Evolutionary conservation across 2,888 invertebrate species (phyloP), one percentile per base, ranked within the genome.

Genomic region (Ophraella communa): DNA sequence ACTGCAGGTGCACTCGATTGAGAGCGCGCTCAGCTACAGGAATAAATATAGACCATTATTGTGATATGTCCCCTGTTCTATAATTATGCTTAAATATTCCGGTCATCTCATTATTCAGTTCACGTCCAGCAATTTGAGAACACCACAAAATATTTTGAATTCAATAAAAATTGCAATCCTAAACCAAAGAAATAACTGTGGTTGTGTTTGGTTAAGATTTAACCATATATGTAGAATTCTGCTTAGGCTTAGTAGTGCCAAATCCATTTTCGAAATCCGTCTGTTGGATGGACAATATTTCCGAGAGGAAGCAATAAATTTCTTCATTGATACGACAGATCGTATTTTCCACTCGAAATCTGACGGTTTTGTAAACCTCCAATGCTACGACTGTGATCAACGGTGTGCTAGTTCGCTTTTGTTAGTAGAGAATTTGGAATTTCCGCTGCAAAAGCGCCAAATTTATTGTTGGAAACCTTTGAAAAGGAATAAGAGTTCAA

Each of bases 401-500:
- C 30, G 33, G 30, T 20, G 33, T 52, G 18, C 33, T 33, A 18
- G 30, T 33, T 20, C 33, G 30, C 52, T 52, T 52, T 52, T 52
- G 52, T 33, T 52, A 33, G 30, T 20, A 0, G 24, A 49, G 49
- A 49, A 20, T 35, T 52, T 52, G 30, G 33, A 33, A 52, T 52
- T 30, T 52, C 52, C 52, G 52, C 33, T 52, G 52, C 52, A 52
- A 33, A 39, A 39, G 51, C 39, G 35, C 51, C 51, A 59, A 49
- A 59, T 59, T 59, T 51, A 59, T 59, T 39, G 49, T 59, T n/a
- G 49, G 39, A 27, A 59, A 47, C 17, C 45, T 51, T 59, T 51
- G 35, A 51, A 23, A 52, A 52, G 24, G 14, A 35, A 51, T 35
- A 51, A 14, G 59, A 51, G 51, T 51, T 35, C 18, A 20, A 23